Evolutionary conservation across 2,888 invertebrate genomes (phyloP).

Genomic region (Melieria picta): DNA sequence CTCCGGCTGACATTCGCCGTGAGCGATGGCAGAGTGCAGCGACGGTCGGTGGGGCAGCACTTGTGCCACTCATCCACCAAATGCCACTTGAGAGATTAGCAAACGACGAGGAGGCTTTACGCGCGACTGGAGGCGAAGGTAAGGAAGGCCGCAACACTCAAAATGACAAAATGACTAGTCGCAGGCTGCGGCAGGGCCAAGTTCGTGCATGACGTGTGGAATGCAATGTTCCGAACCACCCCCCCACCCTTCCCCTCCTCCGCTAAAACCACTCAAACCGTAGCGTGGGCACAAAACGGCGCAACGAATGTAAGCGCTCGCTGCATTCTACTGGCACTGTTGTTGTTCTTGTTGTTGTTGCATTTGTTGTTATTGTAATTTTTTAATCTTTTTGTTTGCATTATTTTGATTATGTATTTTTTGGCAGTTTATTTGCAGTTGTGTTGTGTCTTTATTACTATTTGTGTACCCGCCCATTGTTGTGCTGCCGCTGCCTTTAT

Average conservation of each 20-base stretch:
- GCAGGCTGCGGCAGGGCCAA: too few species aligned
- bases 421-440: slow-evolving; percentile 55
- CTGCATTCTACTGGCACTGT: too few species aligned
- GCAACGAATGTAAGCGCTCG: too few species aligned
- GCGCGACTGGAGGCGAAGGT: too few species aligned
- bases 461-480: slow-evolving; percentile 18
- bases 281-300: too few species aligned
- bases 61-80: slow-evolving; percentile 27
- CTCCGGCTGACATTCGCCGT: not conserved
- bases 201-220: too few species aligned
- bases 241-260: too few species aligned
- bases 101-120: slow-evolving; percentile 15
- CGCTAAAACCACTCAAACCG: not conserved
- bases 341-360: not conserved
- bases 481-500: slow-evolving; percentile 14
- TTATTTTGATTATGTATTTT: slow-evolving; percentile 51
- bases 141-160: too few species aligned
- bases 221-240: too few species aligned
- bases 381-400: slow-evolving; percentile 45
- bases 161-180: too few species aligned
- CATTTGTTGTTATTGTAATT: not conserved
- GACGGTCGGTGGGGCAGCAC: slow-evolving; percentile 32
- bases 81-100: slow-evolving; percentile 62
- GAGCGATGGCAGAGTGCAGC: not conserved
- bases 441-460: slow-evolving; percentile 25